Base-by-base conservation (phyloP, 2,113 vertebrate genomes). In the Paracanthobrama guichenoti region DNA sequence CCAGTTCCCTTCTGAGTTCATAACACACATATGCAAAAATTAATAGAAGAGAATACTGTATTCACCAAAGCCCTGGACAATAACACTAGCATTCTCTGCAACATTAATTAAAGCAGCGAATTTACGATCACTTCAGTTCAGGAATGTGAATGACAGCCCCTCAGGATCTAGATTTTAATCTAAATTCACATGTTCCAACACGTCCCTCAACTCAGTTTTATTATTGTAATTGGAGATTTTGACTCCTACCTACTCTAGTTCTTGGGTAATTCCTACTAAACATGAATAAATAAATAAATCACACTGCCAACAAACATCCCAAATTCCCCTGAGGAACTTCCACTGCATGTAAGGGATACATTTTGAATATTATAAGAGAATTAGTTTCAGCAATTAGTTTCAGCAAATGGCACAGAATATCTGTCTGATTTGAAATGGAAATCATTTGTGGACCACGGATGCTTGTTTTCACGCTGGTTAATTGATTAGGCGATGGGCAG, bases 221-320 rank as follows among this genome's bases (percentile, higher is more conserved):
- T 28, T 20, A 55, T 22, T 39, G 26, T 73, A 78, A 86, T 78
- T 73, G 73, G 35, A 55, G 16, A 64, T 24, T 66, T 42, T 76
- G 8, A 20, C 64, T 74, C 35, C 57, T 62, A 79, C 83, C 71
- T 31, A 67, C 12, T 46, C 12, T 2, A 57, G 35, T 22, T 26
- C 14, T 64, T 64, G 18, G 42, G 66, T 83, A 31, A 46, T 50
- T 73, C 66, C 44, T 48, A 18, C 50, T 76, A 79, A 79, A 83
- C 80, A 59, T 57, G 83, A 88, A 87, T 85, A 76, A 80, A 79
- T 69, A 83, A 76, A 80, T 80, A 69, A 71, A 50, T 86, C 59
- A 59, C 24, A 9, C 59, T 28, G 28, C 44, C 64, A 79, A 46
- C 74, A 69, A 66, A 79, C 74, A 53, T n/a, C 24, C 7, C 22